Evolutionary conservation across 2,888 invertebrate species (phyloP).

Genomic region (Embidobia sp.): DNA sequence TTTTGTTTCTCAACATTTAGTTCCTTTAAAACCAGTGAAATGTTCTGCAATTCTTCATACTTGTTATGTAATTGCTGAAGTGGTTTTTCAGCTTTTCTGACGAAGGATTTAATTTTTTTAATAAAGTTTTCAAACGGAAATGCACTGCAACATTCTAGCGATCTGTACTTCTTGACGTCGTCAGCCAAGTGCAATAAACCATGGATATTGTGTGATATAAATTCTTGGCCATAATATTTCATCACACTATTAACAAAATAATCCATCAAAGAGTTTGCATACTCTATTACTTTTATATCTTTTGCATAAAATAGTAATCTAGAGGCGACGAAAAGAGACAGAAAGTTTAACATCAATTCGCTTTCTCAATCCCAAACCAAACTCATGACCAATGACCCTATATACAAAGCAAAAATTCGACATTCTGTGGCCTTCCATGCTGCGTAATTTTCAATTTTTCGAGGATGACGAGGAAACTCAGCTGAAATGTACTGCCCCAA

Average conservation of each 20-base stretch:
- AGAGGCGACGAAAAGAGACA: background rate
- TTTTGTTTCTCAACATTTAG: background rate
- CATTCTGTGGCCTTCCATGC: conserved; percentile 10
- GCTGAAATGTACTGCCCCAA: background rate
- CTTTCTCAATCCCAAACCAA: background rate
- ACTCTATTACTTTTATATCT: background rate
- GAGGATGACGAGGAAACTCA: background rate
- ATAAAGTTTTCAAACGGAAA: conserved; percentile 5
- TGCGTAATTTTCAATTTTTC: background rate
- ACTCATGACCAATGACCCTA: background rate
- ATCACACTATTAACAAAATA: background rate
- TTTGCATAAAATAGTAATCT: background rate
- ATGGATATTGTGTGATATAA: background rate
- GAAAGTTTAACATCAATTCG: background rate
- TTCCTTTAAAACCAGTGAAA: background rate
- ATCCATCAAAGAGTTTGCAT: background rate
- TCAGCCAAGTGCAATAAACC: background rate
- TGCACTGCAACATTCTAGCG: conserved; percentile 1
- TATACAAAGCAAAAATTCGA: background rate
- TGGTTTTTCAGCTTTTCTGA: background rate
- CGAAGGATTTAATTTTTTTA: background rate
- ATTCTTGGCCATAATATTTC: background rate
- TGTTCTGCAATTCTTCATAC: background rate
- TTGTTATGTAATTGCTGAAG: background rate
- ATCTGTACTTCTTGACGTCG: background rate